A percentile compares a stretch with the other conserved stretches of the same genome.
These are phyloP conservation scores for Cynocephalus volans DNA, from an alignment of 2,113 vertebrate genomes.

Conservation along the genomic window DNA sequence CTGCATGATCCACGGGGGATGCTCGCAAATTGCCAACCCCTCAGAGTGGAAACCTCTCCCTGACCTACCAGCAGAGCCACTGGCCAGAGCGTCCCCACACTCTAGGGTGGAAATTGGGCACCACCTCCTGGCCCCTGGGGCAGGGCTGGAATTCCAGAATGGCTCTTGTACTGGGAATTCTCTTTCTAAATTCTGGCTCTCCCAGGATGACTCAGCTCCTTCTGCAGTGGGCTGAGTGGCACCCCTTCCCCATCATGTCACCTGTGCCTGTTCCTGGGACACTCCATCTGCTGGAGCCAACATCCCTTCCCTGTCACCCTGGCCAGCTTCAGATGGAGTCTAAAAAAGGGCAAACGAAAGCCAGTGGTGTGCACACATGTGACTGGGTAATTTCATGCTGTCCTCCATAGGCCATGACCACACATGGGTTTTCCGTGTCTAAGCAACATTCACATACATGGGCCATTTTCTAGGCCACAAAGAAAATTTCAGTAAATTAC, in stretches of 20 bases:
- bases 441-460: not conserved
- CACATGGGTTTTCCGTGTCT: not conserved
- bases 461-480: not conserved
- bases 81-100: not conserved
- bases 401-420: not conserved
- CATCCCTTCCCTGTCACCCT: not conserved
- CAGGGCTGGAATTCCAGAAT: not conserved
- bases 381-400: not conserved
- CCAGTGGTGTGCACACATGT: not conserved
- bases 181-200: not conserved
- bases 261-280: not conserved
- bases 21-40: too few species aligned
- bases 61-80: not conserved
- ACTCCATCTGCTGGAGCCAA: not conserved
- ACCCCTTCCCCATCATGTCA: not conserved
- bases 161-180: not conserved
- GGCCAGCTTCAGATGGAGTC: not conserved
- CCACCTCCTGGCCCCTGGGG: not conserved
- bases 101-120: not conserved
- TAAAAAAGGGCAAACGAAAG: not conserved
- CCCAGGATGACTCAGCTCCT: not conserved
- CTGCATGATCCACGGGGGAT: fast-evolving
- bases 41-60: not conserved
- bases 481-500: not conserved
- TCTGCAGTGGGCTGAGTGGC: not conserved